phyloP scores from a whole-genome alignment of 2,888 invertebrate species.

The Hypomecis punctinalis region DNA sequence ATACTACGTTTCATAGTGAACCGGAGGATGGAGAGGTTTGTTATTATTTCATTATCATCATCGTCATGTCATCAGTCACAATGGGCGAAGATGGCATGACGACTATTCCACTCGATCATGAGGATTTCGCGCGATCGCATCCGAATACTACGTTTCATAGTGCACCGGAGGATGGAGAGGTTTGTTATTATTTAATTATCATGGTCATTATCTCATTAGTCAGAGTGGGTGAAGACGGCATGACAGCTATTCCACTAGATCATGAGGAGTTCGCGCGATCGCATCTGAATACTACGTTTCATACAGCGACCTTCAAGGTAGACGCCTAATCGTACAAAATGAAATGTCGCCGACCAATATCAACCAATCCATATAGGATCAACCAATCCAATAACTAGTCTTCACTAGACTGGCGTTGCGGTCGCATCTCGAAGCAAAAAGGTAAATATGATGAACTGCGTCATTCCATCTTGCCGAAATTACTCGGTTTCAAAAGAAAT shows the following conservation, averaged over 20 bases:
- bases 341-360: no score
- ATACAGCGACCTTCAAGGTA: no score
- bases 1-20: constrained; percentile 81
- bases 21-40: constrained; percentile 72
- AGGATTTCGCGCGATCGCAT: constrained; percentile 79
- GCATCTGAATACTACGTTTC: constrained; percentile 82
- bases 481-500: no score
- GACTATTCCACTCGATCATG: constrained; percentile 73
- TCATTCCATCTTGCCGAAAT: no score
- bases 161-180: constrained; percentile 75
- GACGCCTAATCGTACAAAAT: no score
- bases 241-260: constrained; percentile 70
- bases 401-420: no score
- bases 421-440: no score
- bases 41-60: no score
- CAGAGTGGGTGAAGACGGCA: constrained; percentile 73
- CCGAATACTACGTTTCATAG: constrained; percentile 82
- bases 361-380: no score
- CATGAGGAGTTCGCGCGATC: constrained; percentile 81
- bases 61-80: constrained; percentile 51
- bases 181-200: constrained; percentile 28
- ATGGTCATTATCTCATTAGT: constrained; percentile 43
- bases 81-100: constrained; percentile 74
- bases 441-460: no score
- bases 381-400: no score